Evolutionary conservation across 1,140 invertebrate genomes (phyloP).

Genomic region (Tetragonula clypearis): DNA sequence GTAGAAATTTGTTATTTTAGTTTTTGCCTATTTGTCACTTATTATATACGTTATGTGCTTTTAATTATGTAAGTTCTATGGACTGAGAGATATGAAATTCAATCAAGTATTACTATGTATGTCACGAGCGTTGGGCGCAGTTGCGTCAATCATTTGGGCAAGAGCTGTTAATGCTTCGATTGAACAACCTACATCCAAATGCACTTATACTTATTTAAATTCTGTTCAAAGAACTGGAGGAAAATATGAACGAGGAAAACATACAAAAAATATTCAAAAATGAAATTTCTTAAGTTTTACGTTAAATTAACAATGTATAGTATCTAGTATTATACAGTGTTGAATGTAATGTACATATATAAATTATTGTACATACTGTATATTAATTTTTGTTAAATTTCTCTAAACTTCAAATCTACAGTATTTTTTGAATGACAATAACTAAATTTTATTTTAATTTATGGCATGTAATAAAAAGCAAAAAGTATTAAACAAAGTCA

Average conservation of each 20-base stretch:
- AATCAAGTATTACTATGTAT: slow-evolving; percentile 73
- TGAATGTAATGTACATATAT: not conserved
- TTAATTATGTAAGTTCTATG: slow-evolving; percentile 61
- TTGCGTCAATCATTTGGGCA: slow-evolving; percentile 74
- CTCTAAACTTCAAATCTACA: not conserved
- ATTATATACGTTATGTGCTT: not conserved
- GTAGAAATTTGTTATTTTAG: not conserved
- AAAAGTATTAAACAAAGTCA: too few species aligned
- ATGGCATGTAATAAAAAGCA: not conserved
- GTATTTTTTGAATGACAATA: not conserved
- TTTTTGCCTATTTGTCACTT: not conserved
- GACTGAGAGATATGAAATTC: slow-evolving; percentile 70
- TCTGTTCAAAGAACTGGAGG: slow-evolving; percentile 13
- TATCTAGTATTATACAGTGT: not conserved
- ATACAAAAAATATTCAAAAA: slow-evolving; percentile 16
- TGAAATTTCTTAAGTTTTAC: not conserved
- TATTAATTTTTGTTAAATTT: not conserved
- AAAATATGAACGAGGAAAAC: slow-evolving; percentile 30
- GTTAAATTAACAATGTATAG: not conserved
- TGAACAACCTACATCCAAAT: slow-evolving; percentile 68
- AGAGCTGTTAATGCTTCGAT: slow-evolving; percentile 65
- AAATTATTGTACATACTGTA: not conserved
- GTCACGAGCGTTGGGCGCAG: slow-evolving; percentile 67
- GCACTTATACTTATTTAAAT: slow-evolving; percentile 67
- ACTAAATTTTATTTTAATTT: not conserved